Conservation (phyloP, 2,113 vertebrate genomes). For the Malurus cyaneus region DNA sequence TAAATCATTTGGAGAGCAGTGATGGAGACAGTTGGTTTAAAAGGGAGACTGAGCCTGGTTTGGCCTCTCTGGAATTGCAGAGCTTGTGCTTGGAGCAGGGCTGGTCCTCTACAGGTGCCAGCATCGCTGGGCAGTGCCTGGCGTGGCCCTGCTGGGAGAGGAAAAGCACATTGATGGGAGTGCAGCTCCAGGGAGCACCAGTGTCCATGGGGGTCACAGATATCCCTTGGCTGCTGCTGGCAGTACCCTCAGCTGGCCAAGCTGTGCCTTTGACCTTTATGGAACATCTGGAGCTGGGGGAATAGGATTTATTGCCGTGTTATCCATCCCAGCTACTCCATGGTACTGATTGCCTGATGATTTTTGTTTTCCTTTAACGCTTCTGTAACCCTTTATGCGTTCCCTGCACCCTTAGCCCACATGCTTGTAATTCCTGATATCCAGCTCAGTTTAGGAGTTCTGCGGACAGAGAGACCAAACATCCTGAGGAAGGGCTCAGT, state of each 20-base stretch:
- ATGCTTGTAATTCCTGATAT: too few relatives aligned
- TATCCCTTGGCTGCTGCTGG: neutral
- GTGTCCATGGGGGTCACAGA: neutral
- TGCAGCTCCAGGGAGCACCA: neutral
- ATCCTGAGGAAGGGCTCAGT: too few relatives aligned
- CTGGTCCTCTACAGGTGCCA: fast-evolving
- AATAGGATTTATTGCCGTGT: neutral
- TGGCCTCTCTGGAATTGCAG: neutral
- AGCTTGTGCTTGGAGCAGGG: neutral
- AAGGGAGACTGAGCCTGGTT: neutral
- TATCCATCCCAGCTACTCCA: neutral
- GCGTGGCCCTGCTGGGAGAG: neutral
- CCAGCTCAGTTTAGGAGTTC: too few relatives aligned
- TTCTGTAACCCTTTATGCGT: too few relatives aligned
- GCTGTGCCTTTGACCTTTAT: neutral
- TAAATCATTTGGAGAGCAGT: neutral
- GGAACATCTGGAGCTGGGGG: neutral
- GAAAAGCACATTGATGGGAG: neutral
- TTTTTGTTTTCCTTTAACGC: too few relatives aligned
- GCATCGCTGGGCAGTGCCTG: neutral
- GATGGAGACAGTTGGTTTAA: neutral
- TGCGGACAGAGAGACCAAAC: too few relatives aligned
- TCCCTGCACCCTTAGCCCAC: too few relatives aligned
- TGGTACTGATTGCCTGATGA: neutral
- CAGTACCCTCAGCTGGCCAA: neutral